A percentile compares a stretch with the other conserved stretches of the same genome.
Conservation (phyloP, 2,113 vertebrate genomes). For the Perca schrenkii region DNA sequence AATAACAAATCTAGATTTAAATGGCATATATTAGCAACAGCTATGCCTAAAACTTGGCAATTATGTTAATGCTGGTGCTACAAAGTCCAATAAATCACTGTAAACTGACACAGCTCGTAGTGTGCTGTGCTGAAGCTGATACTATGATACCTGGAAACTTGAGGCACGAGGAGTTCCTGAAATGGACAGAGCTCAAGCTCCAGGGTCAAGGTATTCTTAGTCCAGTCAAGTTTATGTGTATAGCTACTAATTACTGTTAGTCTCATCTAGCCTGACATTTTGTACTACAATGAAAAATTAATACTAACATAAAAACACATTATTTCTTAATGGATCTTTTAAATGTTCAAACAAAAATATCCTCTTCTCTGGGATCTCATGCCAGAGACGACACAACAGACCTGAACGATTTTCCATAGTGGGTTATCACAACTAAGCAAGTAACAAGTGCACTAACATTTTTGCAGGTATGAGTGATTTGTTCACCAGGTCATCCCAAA, state of each 20-base stretch:
- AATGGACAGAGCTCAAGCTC: neutral
- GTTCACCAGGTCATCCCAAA: neutral
- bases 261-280: neutral
- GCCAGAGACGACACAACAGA: neutral
- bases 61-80: neutral
- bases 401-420: neutral
- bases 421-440: neutral
- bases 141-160: neutral
- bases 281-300: neutral
- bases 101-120: no score
- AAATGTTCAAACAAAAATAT: neutral
- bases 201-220: slow-evolving; percentile 9
- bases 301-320: neutral
- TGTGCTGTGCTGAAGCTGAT: neutral
- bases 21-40: neutral
- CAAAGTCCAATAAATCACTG: neutral
- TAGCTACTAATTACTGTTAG: neutral
- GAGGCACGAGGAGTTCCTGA: neutral
- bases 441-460: no score
- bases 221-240: neutral
- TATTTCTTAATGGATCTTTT: neutral
- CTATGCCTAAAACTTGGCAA: neutral
- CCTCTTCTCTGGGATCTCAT: neutral
- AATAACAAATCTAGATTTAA: neutral
- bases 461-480: no score